Percentiles rank a stretch among this genome's conserved stretches.
Conservation (phyloP, 2,797 vertebrate species). For the Morelia viridis region DNA sequence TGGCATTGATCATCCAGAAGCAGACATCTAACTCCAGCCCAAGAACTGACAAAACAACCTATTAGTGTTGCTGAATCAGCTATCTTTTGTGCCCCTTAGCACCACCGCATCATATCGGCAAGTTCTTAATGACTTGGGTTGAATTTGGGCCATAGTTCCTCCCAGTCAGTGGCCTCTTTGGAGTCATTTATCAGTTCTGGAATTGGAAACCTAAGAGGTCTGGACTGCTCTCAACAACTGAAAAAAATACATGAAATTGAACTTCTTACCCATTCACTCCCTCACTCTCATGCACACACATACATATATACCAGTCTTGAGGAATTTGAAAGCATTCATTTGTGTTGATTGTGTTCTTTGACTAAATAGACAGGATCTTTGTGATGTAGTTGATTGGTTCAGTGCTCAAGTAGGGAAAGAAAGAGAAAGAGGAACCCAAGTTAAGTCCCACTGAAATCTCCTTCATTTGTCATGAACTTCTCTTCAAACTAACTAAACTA, state of each 20-base stretch:
- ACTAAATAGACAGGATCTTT: not conserved
- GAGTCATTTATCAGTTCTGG: not conserved
- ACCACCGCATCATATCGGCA: not conserved
- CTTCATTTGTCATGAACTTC: not conserved
- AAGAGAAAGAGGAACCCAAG: not conserved
- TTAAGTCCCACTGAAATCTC: not conserved
- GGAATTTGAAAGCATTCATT: not conserved
- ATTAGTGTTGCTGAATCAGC: not conserved
- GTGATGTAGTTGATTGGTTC: not conserved
- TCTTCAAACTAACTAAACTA: not conserved
- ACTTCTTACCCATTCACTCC: not conserved
- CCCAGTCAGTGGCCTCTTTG: not conserved
- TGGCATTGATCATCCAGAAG: not conserved
- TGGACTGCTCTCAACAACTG: not conserved
- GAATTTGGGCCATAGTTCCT: not conserved
- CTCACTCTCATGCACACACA: not conserved
- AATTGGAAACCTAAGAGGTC: not conserved
- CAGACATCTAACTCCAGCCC: not conserved
- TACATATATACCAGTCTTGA: not conserved
- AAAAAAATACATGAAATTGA: not conserved
- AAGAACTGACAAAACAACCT: not conserved
- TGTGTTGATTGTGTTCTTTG: not conserved
- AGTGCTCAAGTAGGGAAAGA: not conserved
- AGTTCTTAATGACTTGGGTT: not conserved
- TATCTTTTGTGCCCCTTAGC: not conserved